These are phyloP conservation scores for Berghia stephanieae DNA, from an alignment of 1,140 invertebrate genomes.

Conservation along the genomic window DNA sequence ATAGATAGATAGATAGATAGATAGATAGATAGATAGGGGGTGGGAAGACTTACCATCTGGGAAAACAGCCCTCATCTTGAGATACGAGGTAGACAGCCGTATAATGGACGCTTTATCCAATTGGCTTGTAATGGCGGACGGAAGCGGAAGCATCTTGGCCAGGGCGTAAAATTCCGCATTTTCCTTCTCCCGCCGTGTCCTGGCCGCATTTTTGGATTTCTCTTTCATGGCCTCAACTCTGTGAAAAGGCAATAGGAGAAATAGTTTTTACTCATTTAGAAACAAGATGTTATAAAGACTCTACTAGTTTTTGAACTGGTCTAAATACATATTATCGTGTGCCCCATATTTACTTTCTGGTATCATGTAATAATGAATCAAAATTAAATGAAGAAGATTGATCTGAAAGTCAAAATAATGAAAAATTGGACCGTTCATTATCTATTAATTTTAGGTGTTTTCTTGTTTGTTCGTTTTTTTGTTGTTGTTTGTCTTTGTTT, in stretches of 20 bases:
- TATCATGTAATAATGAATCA: not conserved
- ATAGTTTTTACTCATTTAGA: no score
- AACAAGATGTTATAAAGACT: not conserved
- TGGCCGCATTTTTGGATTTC: conserved; percentile 94
- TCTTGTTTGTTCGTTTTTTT: no score
- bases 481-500: no score
- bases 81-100: conserved; percentile 95
- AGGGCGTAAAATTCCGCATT: conserved; percentile 99
- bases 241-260: conserved; percentile 3
- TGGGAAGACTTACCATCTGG: conserved; percentile 58
- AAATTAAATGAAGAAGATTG: not conserved
- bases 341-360: no score
- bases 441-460: no score
- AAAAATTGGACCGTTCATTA: no score
- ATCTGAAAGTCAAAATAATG: no score
- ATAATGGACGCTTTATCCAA: conserved; percentile 99
- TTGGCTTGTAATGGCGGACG: conserved; percentile 95
- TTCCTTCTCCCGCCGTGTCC: conserved; percentile 91
- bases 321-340: no score
- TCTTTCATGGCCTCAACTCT: conserved; percentile 76
- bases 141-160: conserved; percentile 96
- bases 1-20: not conserved
- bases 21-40: not conserved
- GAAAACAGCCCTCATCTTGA: conserved; percentile 75
- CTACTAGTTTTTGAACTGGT: not conserved